Conservation (phyloP, 2,113 vertebrate species). For the Paradoxurus hermaphroditus region DNA sequence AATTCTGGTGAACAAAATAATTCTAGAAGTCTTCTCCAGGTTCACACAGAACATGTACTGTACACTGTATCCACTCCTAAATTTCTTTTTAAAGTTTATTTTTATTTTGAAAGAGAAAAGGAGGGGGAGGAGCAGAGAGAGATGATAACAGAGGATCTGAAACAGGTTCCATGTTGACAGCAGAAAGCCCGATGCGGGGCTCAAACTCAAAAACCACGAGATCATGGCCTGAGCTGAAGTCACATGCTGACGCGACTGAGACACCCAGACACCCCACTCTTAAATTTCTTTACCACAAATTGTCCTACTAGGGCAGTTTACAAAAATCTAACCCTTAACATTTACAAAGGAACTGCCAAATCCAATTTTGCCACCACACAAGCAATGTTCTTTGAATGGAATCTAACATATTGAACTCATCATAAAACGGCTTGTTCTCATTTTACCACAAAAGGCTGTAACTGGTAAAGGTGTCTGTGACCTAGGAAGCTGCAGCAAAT, state of each 20-base stretch:
- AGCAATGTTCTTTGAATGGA: not conserved
- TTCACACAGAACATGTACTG: not conserved
- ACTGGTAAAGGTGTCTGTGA: not conserved
- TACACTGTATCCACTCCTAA: not conserved
- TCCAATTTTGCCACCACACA: conserved; percentile 15
- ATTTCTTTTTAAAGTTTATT: not conserved
- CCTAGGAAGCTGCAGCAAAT: not conserved
- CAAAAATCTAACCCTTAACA: conserved; percentile 23
- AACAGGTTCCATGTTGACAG: no score
- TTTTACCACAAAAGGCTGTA: not conserved
- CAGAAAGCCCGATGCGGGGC: no score
- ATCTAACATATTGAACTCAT: not conserved
- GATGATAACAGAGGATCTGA: no score
- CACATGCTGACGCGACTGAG: no score
- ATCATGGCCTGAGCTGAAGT: no score
- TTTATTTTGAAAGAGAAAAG: no score
- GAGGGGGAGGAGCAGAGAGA: no score
- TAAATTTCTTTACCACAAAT: conserved; percentile 32
- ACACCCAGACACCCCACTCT: not conserved
- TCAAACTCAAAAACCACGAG: no score
- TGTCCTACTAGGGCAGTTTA: not conserved
- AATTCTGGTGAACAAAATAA: conserved; percentile 22
- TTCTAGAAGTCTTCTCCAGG: not conserved
- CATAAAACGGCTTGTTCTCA: conserved; percentile 15
- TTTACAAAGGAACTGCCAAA: not conserved